Conservation (phyloP, 1,140 invertebrate species). For the Ectropis grisescens region DNA sequence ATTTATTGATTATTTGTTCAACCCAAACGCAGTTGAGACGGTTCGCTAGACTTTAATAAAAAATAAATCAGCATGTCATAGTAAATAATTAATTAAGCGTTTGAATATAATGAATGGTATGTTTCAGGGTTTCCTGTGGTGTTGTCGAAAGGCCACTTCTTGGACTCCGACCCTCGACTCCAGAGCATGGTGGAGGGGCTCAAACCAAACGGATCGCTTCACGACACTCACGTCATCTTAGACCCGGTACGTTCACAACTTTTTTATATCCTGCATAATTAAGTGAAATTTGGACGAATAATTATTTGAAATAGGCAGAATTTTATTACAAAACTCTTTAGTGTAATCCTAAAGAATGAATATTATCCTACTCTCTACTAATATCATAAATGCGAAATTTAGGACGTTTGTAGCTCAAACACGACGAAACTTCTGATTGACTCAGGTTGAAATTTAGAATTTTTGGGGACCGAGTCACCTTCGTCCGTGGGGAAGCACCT, state of each 20-base stretch:
- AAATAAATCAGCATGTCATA: background rate
- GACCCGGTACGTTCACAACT: slow-evolving; percentile 41
- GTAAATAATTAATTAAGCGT: background rate
- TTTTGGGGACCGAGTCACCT: too few relatives aligned
- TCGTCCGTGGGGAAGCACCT: too few relatives aligned
- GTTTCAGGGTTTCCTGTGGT: slow-evolving; percentile 75
- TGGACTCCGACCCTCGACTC: slow-evolving; percentile 75
- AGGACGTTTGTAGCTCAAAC: too few relatives aligned
- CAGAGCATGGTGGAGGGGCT: slow-evolving; percentile 77
- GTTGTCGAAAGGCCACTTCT: slow-evolving; percentile 86
- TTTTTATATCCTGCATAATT: background rate
- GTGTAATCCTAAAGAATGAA: too few relatives aligned
- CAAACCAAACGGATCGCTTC: slow-evolving; percentile 70
- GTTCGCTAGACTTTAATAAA: background rate
- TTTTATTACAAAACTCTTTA: too few relatives aligned
- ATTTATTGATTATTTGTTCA: slow-evolving; percentile 1
- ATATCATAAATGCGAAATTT: too few relatives aligned
- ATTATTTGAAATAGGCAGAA: too few relatives aligned
- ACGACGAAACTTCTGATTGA: too few relatives aligned
- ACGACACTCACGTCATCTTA: slow-evolving; percentile 52
- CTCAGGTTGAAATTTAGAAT: too few relatives aligned
- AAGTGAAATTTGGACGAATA: too few relatives aligned
- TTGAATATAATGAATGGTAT: slow-evolving; percentile 2
- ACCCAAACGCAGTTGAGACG: too few relatives aligned
- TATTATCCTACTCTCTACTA: too few relatives aligned